Base-by-base conservation (phyloP, 1,140 invertebrate genomes). In the Eurosta solidaginis region DNA sequence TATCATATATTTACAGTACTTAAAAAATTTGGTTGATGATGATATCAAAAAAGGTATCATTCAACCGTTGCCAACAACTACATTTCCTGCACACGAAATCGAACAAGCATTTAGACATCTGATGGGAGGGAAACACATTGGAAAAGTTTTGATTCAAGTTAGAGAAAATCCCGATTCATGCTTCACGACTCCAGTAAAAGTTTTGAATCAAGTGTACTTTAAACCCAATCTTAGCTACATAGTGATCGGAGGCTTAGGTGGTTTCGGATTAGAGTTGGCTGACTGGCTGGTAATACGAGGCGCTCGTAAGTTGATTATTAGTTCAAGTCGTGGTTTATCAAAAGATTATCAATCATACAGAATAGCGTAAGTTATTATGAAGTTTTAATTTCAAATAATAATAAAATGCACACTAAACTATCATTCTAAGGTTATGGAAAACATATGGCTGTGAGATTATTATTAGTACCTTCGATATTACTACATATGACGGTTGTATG, bases 261-360 rank as follows among this genome's bases (percentile, higher is more conserved):
- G 96, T 1, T 96, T 98, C 86, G 96, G 96, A 44, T 89, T 98
- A n/a, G 96, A 98, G 86, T 84, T 98, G 54, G 92, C 92, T 3
- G 93, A 96, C 83, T 98, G 96, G 96, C 89, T 98, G 77, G 90
- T 95, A 17, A 84, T 93, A 33, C 90, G 95, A 83, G 96, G 96
- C 2, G 95, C 93, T 7, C 92, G 89, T 78, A 93, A 93, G 82
- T 81, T 98, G 1, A 89, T 97, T 1, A 88, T 98, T 0, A 95
- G 93, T 1, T 96, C 95, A 2, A 90, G 96, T 80, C 91, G 90
- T 76, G 95, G 96, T 27, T 87, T 96, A 12, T 89, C 87, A 63
- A 95, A 92, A 80, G 95, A 95, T 10, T 97, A 96, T 87, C 96
- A 97, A 88, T 85, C 90, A 2, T 89, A 90, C 14, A 87, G 92